phyloP scores from a whole-genome alignment of 2,888 invertebrate genomes.

The Selenia dentaria region DNA sequence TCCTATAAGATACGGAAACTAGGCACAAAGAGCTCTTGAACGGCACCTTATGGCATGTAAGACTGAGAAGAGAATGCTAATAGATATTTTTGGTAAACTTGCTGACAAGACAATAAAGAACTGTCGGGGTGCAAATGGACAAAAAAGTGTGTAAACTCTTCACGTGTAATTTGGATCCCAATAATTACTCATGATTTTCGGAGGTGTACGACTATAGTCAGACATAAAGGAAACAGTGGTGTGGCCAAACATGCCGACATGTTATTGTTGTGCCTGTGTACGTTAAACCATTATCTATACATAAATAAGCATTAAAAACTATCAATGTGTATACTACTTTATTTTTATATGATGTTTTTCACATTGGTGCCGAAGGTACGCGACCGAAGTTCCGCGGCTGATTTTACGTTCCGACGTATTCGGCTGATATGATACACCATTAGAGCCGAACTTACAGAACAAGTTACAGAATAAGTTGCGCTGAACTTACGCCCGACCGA shows the following conservation, averaged over 20 bases:
- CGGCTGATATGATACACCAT: too few relatives aligned
- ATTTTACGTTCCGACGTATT: too few relatives aligned
- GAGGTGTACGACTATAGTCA: neutral
- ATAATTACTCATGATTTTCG: neutral
- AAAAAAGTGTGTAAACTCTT: slow-evolving; percentile 9
- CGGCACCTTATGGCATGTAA: slow-evolving; percentile 54
- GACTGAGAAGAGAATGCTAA: slow-evolving; percentile 21
- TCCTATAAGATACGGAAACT: too few relatives aligned
- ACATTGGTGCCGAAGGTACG: too few relatives aligned
- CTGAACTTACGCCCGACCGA: too few relatives aligned
- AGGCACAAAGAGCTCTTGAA: slow-evolving; percentile 53
- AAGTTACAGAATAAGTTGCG: too few relatives aligned
- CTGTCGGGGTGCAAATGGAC: neutral
- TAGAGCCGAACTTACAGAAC: too few relatives aligned
- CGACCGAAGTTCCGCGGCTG: too few relatives aligned
- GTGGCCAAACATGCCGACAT: neutral
- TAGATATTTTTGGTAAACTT: slow-evolving; percentile 14
- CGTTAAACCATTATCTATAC: neutral
- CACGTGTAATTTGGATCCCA: neutral
- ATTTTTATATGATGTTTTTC: too few relatives aligned
- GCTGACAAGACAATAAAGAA: slow-evolving; percentile 10
- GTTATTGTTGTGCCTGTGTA: neutral
- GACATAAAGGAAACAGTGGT: neutral
- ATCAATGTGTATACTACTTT: too few relatives aligned
- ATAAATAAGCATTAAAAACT: neutral